Evolutionary conservation across 1,140 invertebrate genomes (phyloP).

Genomic region (Drosophila micromelanica): DNA sequence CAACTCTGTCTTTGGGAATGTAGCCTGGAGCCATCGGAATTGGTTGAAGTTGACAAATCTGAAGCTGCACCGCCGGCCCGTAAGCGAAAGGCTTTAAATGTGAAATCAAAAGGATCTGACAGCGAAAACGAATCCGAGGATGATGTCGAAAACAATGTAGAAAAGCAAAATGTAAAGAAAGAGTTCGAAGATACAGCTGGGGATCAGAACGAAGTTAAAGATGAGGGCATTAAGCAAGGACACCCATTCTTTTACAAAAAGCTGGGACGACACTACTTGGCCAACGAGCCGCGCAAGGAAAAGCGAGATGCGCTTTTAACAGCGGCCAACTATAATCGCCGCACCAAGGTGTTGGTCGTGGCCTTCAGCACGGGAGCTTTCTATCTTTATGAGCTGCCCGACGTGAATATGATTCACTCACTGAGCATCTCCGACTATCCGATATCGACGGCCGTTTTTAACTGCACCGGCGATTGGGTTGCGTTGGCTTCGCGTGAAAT

Average conservation of each 20-base stretch:
- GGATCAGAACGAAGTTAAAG: slow-evolving; percentile 81
- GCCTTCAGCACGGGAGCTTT: slow-evolving; percentile 93
- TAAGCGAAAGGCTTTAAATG: slow-evolving; percentile 23
- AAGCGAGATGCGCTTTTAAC: slow-evolving; percentile 88
- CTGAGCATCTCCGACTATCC: slow-evolving; percentile 92
- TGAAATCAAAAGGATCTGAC: slow-evolving; percentile 13
- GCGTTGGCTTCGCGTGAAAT: slow-evolving; percentile 93
- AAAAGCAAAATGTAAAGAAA: slow-evolving; percentile 85
- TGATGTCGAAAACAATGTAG: slow-evolving; percentile 86
- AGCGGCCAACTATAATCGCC: slow-evolving; percentile 91
- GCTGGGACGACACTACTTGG: slow-evolving; percentile 89
- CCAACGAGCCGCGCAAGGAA: slow-evolving; percentile 88
- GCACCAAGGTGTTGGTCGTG: slow-evolving; percentile 91
- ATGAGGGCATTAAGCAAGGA: slow-evolving; percentile 67
- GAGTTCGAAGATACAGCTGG: slow-evolving; percentile 81
- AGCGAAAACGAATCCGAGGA: slow-evolving; percentile 86
- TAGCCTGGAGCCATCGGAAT: slow-evolving; percentile 86
- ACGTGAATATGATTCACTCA: slow-evolving; percentile 96
- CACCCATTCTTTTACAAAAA: slow-evolving; percentile 89
- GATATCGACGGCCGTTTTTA: slow-evolving; percentile 93
- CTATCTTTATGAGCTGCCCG: slow-evolving; percentile 96
- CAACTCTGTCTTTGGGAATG: slow-evolving; percentile 95
- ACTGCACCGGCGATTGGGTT: slow-evolving; percentile 97
- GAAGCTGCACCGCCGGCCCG: slow-evolving; percentile 77
- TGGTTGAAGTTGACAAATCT: slow-evolving; percentile 84